Evolutionary conservation across 2,113 vertebrate genomes (phyloP).

Genomic region (Jacana jacana): DNA sequence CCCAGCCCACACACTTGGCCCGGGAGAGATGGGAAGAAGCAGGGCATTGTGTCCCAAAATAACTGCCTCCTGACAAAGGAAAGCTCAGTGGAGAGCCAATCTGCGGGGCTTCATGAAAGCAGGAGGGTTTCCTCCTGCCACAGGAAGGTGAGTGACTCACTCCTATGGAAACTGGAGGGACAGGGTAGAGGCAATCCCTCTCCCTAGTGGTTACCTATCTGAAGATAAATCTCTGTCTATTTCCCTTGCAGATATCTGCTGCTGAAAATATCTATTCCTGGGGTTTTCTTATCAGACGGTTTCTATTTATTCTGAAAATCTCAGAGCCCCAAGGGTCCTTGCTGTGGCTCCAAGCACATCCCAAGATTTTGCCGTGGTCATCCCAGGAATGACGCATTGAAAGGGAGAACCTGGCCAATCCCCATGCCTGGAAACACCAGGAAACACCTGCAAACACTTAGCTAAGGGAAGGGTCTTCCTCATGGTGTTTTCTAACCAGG

Average conservation of each 20-base stretch:
- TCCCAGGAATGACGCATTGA: not conserved
- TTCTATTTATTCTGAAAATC: not conserved
- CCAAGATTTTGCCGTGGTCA: not conserved
- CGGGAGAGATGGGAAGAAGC: not conserved
- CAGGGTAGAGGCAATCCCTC: not conserved
- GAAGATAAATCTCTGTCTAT: not conserved
- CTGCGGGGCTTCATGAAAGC: not conserved
- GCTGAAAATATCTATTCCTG: not conserved
- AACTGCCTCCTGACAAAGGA: not conserved
- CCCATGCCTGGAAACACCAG: not conserved
- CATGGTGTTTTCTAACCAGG: not conserved
- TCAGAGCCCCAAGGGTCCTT: not conserved
- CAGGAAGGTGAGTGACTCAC: slow-evolving; percentile 60
- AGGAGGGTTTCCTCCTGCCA: not conserved
- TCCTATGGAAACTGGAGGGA: not conserved
- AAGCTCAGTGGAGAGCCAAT: not conserved
- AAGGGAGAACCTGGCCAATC: not conserved
- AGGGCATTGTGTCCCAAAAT: not conserved
- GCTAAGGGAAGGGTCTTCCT: not conserved
- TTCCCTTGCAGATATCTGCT: slow-evolving; percentile 28
- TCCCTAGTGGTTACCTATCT: not conserved
- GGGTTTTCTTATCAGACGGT: not conserved
- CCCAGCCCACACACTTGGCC: not conserved
- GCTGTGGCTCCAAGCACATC: not conserved
- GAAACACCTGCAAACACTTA: slow-evolving; percentile 36